phyloP scores from a whole-genome alignment of 2,888 invertebrate species.

The Trypoxylon attenuatum region DNA sequence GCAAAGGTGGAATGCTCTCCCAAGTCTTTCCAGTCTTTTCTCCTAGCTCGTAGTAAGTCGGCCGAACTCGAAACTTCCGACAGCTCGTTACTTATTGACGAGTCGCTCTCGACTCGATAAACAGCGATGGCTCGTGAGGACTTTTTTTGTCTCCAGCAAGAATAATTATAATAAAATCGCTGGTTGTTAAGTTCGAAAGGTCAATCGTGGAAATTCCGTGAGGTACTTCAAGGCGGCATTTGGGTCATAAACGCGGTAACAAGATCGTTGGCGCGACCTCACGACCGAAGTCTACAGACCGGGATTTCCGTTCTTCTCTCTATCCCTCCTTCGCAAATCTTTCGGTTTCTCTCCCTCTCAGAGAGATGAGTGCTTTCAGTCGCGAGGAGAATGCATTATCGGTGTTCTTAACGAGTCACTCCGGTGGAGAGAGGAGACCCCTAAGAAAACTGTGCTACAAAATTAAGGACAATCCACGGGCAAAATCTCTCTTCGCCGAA shows the following conservation, averaged over 20 bases:
- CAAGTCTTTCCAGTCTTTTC: no score
- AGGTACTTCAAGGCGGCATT: slow-evolving; percentile 16
- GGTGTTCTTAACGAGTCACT: slow-evolving; percentile 20
- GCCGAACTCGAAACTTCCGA: not conserved
- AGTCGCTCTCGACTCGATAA: not conserved
- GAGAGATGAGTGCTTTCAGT: not conserved
- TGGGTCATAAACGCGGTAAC: slow-evolving; percentile 31
- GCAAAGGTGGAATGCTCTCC: no score
- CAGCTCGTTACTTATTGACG: not conserved
- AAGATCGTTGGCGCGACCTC: slow-evolving; percentile 25
- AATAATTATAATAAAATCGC: slow-evolving; percentile 1
- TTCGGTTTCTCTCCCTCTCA: no score
- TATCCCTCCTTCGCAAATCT: not conserved
- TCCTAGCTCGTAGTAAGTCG: no score
- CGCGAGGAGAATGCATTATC: slow-evolving; percentile 21
- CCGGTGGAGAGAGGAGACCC: slow-evolving; percentile 7
- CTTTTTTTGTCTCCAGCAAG: not conserved
- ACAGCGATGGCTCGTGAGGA: not conserved
- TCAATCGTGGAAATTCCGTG: slow-evolving; percentile 17
- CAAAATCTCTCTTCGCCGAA: not conserved
- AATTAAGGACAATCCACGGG: not conserved
- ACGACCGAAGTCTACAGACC: slow-evolving; percentile 9
- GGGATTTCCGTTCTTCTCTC: slow-evolving; percentile 14
- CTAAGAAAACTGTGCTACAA: not conserved
- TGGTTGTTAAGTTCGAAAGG: not conserved